Base-by-base conservation (phyloP, 92 coral and sea anemone genomes). In the Chrysogorgia sp. region DNA sequence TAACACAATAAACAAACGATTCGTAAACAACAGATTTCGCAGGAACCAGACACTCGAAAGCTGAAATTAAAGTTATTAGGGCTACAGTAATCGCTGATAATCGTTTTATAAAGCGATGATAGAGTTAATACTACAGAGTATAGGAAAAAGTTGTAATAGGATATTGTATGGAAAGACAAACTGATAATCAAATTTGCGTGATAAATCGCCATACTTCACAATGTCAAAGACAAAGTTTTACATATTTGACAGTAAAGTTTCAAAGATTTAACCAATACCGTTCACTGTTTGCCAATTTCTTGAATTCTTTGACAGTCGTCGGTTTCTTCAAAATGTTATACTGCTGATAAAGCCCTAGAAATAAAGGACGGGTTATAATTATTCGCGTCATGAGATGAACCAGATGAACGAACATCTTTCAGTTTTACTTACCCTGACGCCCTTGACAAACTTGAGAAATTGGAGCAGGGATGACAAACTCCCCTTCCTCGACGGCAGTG, bases 311-410 rank as follows among this genome's bases (percentile, higher is more conserved):
- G 21, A 86, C 88, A 10, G 97, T 83, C 57, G 87, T 81, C 32
- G 90, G 83, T 81, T 94, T 94, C 90, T 91, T 94, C 82, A 92
- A 92, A 30, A 94, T 96, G 86, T 94, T 94, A 76, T 92, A 94
- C 43, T 87, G 90, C 76, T 94, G 96, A 71, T 76, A 94, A 23
- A 94, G 85, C 20, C 98, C 98, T 94, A 52, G 0, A 34, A 86
- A 28, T n/a, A 47, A 53, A 47, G 63, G 23, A 0, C 41, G 53
- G 35, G 26, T 7, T 20, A 23, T 60, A 49, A 30, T 29, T 40
- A 34, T 33, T 24, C 45, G 43, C 5, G 12, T 37, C 6, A 37
- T 5, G 43, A 12, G 43, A 31, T 28, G 19, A 63, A 63, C 20
- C 69, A 63, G 6, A 32, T 10, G 1, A 0, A 20, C 12, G n/a